Conservation (phyloP, 2,888 invertebrate species). For the Xestobium rufovillosum region DNA sequence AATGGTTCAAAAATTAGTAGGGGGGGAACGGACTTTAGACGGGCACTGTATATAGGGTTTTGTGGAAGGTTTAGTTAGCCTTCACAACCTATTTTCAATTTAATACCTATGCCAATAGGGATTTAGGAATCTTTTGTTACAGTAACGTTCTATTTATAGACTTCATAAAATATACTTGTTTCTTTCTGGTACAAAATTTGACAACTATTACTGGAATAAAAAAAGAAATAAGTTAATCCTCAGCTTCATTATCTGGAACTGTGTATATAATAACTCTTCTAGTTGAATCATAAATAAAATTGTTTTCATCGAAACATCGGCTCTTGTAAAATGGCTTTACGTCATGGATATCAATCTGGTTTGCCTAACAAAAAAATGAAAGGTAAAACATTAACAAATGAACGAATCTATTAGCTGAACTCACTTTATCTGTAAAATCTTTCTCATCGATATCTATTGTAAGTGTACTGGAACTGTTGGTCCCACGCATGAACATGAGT, state of each 20-base stretch:
- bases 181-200: too few relatives aligned
- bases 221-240: too few relatives aligned
- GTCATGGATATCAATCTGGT: conserved; percentile 84
- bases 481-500: conserved; percentile 72
- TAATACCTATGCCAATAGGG: too few relatives aligned
- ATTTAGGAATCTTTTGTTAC: too few relatives aligned
- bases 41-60: too few relatives aligned
- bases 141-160: too few relatives aligned
- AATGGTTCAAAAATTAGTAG: too few relatives aligned
- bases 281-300: conserved; percentile 77
- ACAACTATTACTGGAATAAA: too few relatives aligned
- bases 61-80: too few relatives aligned
- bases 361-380: conserved; percentile 58
- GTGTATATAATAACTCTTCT: conserved; percentile 81
- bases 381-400: conserved; percentile 17
- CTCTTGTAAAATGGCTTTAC: conserved; percentile 88
- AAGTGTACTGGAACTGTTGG: conserved; percentile 49
- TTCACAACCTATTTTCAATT: too few relatives aligned
- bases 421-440: conserved; percentile 61
- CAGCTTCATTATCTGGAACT: conserved; percentile 51
- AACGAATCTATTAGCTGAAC: not conserved
- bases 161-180: too few relatives aligned
- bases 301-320: conserved; percentile 79
- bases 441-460: conserved; percentile 80
- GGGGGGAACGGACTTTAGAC: too few relatives aligned